Base-by-base conservation (phyloP, 2,113 vertebrate genomes). In the Neopipo cinnamomea region DNA sequence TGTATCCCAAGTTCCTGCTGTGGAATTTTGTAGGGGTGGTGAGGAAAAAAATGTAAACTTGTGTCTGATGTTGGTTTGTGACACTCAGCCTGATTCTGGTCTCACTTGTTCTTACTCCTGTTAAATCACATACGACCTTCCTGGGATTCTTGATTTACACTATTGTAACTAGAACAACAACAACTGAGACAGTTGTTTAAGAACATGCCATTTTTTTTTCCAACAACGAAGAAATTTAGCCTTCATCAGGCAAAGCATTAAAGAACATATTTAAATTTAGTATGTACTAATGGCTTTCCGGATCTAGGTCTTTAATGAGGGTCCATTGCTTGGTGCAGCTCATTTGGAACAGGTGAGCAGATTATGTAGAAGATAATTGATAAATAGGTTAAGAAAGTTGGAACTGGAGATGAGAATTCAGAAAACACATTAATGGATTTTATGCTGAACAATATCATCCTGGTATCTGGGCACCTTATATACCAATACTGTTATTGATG, bases 51-150 rank as follows among this genome's bases (percentile, higher is more conserved):
- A 62, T 25, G 11, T 13, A 16, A 76, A 19, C 21, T 67, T 37
- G 9, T 37, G 44, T 31, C 56, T 55, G 22, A 28, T 50, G 21
- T 14, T 61, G 50, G 23, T 4, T 76, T 23, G 11, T 22, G 50
- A 6, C 9, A 17, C 46, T 79, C 33, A 47, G 47, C 23, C 77
- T 47, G 27, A 56, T 56, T 52, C 50, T 4, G 2, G 23, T 33
- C 49, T 72, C 8, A 3, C 28, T 87, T 84, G 58, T 47, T 5
- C n/a, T 79, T 50, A 14, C 9, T 59, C 22, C 19, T 50, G 22
- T 31, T 63, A 31, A 0, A 3, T 7, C 41, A 53, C 31, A 12
- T 0, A 0, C n/a, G 33, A 76, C 42, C 11, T 62, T 56, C 56
- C 12, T 1, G 0, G 13, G 7, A 5, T 58, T 76, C 73, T 87